A percentile compares a stretch with the other conserved stretches of the same genome.
Evolutionary conservation across 64 coral and sea anemone species (phyloP).

Genomic region (Dendronephthya gigantea): DNA sequence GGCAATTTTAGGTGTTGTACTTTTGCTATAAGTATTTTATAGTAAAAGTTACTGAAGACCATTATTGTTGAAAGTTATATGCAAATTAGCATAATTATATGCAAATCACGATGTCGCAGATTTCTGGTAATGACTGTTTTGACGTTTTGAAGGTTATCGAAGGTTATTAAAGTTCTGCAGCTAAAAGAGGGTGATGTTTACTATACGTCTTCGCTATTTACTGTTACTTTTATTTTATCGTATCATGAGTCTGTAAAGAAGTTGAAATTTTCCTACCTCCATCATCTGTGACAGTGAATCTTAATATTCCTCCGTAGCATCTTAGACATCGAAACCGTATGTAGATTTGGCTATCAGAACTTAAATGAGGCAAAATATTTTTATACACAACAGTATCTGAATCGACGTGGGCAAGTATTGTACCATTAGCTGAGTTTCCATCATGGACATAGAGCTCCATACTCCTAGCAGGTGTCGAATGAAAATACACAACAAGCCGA

Average conservation of each 20-base stretch:
- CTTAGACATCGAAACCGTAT: conserved; percentile 45
- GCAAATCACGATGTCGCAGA: too few relatives aligned
- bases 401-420: conserved; percentile 14
- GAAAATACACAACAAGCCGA: conserved; percentile 33
- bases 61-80: too few relatives aligned
- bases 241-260: not conserved
- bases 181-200: not conserved
- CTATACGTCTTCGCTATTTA: not conserved
- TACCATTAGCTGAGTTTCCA: conserved; percentile 32
- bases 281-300: conserved; percentile 12
- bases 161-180: too few relatives aligned
- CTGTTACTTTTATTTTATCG: not conserved
- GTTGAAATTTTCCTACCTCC: conserved; percentile 19
- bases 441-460: conserved; percentile 41
- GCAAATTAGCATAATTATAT: too few relatives aligned
- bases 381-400: conserved; percentile 21
- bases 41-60: too few relatives aligned
- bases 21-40: too few relatives aligned
- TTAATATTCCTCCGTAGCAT: not conserved
- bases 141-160: too few relatives aligned
- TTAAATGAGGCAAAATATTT: conserved; percentile 25
- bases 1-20: too few relatives aligned
- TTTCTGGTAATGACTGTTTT: too few relatives aligned
- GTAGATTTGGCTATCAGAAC: conserved; percentile 33
- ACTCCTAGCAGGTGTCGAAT: conserved; percentile 20